Conservation (phyloP, 2,113 vertebrate genomes). For the Apus apus region DNA sequence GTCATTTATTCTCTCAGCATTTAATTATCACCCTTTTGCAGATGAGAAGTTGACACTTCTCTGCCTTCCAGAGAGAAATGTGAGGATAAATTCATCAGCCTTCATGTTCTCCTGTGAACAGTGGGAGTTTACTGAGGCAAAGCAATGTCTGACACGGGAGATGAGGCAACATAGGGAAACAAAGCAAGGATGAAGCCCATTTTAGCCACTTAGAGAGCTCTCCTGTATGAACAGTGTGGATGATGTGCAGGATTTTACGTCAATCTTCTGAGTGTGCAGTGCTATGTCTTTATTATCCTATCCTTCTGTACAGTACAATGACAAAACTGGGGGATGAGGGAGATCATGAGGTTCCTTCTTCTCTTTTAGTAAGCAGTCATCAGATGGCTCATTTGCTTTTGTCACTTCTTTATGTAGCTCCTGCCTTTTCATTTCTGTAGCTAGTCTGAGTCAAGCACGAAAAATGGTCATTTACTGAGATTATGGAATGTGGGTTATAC, state of each 20-base stretch:
- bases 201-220: neutral
- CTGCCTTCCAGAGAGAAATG: constrained; percentile 68
- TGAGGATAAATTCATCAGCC: constrained; percentile 72
- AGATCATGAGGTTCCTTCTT: neutral
- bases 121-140: constrained; percentile 57
- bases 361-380: constrained; percentile 11
- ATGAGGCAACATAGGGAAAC: neutral
- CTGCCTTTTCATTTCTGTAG: constrained; percentile 24
- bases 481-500: neutral
- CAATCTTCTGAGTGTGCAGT: neutral
- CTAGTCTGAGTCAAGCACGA: constrained; percentile 21
- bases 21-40: constrained; percentile 74
- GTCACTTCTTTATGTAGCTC: constrained; percentile 1
- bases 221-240: neutral
- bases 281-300: neutral
- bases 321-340: neutral
- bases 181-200: constrained; percentile 32
- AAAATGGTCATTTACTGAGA: constrained; percentile 17
- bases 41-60: constrained; percentile 71
- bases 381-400: neutral
- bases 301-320: neutral
- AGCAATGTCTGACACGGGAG: constrained; percentile 31
- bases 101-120: constrained; percentile 64
- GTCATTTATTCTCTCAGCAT: constrained; percentile 70
- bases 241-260: constrained; percentile 27